Conservation (phyloP, 2,113 vertebrate genomes). For the Sisor rabdophorus region DNA sequence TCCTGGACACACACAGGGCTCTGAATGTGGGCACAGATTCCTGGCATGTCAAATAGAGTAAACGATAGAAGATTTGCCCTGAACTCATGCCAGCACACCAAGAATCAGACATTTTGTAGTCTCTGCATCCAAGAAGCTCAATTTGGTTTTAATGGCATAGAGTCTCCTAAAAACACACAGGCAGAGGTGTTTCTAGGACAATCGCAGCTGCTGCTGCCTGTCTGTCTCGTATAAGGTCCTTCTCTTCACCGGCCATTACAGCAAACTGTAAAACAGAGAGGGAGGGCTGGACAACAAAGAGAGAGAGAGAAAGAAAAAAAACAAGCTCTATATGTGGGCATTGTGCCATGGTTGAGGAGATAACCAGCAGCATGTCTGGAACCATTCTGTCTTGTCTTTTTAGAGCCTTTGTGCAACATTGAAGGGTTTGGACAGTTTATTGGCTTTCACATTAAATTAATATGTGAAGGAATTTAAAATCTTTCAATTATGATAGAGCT, state of each 20-base stretch:
- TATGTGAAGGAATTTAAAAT: background rate
- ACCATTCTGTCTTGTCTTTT: conserved; percentile 1
- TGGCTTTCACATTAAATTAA: background rate
- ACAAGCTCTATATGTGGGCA: conserved; percentile 28
- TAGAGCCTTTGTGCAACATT: background rate
- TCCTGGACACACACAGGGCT: conserved; percentile 54
- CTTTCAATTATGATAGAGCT: background rate
- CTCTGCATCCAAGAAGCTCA: conserved; percentile 28
- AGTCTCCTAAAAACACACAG: conserved; percentile 42
- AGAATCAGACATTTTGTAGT: conserved; percentile 31
- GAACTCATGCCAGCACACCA: conserved; percentile 32
- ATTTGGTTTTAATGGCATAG: conserved; percentile 37
- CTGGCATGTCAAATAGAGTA: conserved; percentile 44
- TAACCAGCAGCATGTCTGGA: conserved; percentile 35
- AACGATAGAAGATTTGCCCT: conserved; percentile 52
- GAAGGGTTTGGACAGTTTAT: conserved; percentile 11
- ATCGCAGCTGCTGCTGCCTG: conserved; percentile 68
- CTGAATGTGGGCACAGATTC: conserved; percentile 40
- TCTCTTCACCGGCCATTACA: conserved; percentile 44
- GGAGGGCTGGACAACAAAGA: conserved; percentile 28
- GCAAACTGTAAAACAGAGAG: conserved; percentile 38
- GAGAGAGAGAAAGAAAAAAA: conserved; percentile 39
- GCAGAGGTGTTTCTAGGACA: conserved; percentile 46
- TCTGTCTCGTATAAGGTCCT: conserved; percentile 58
- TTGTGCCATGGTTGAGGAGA: conserved; percentile 25